These are phyloP conservation scores for Tinea pellionella DNA, from an alignment of 2,888 invertebrate genomes.

Conservation along the genomic window DNA sequence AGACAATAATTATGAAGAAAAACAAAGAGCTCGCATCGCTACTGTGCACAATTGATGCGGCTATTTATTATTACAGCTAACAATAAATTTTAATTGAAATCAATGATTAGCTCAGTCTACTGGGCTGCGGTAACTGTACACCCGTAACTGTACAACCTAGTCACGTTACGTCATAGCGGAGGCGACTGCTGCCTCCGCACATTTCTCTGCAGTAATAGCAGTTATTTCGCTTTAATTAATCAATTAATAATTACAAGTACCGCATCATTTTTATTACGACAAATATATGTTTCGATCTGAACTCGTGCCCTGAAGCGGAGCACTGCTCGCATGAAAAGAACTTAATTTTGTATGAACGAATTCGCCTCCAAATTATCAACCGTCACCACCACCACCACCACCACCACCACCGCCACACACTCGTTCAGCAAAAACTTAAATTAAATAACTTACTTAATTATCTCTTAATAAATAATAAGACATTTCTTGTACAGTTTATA, in stretches of 20 bases:
- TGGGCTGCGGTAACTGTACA: too few species aligned
- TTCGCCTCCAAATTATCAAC: neutral
- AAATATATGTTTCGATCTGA: neutral
- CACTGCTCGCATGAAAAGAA: slow-evolving; percentile 33
- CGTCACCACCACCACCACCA: neutral
- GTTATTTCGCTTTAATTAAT: too few species aligned
- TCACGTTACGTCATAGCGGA: too few species aligned
- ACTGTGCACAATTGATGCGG: neutral
- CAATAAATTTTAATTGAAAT: too few species aligned
- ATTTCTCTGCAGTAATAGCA: too few species aligned
- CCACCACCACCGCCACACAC: neutral
- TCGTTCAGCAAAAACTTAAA: neutral
- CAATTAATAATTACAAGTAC: too few species aligned
- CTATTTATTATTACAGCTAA: too few species aligned
- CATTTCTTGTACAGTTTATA: neutral
- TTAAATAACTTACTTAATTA: neutral
- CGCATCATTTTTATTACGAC: too few species aligned
- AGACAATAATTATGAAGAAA: slow-evolving; percentile 10
- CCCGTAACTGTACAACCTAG: too few species aligned
- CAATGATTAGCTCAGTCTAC: too few species aligned
- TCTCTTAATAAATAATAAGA: neutral
- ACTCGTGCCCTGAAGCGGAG: neutral
- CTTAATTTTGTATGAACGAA: slow-evolving; percentile 41
- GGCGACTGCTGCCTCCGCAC: too few species aligned
- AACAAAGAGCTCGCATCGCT: neutral